Conservation (phyloP, 1,140 invertebrate species). For the Drosophila kanapiae region DNA sequence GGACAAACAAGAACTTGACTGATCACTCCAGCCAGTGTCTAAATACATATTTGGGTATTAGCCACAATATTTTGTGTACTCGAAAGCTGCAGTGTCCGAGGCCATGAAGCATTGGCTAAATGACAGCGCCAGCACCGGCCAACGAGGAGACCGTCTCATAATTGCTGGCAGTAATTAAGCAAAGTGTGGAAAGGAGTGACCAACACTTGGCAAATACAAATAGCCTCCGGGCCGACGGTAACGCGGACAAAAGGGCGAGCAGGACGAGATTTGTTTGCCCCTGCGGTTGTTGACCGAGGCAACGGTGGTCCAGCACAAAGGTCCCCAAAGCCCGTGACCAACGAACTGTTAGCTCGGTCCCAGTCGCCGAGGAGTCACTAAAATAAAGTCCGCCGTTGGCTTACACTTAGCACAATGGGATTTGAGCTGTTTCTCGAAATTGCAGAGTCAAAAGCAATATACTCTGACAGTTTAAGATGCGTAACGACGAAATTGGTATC, state of each 20-base stretch:
- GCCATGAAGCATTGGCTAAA: background rate
- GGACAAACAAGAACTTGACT: constrained; percentile 9
- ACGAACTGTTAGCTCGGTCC: constrained; percentile 26
- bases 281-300: constrained; percentile 19
- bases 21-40: constrained; percentile 3
- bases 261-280: constrained; percentile 22
- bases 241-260: background rate
- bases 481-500: too few species aligned
- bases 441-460: too few species aligned
- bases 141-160: constrained; percentile 18
- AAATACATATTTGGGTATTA: constrained; percentile 1
- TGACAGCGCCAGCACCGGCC: background rate
- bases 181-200: constrained; percentile 23
- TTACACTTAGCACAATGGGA: constrained; percentile 13
- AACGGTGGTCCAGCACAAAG: constrained; percentile 23
- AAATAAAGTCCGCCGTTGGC: constrained; percentile 5
- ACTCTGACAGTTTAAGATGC: too few species aligned
- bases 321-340: constrained; percentile 24
- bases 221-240: constrained; percentile 2
- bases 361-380: constrained; percentile 19
- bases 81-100: background rate
- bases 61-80: constrained; percentile 24
- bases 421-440: background rate
- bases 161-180: constrained; percentile 40
- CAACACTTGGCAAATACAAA: constrained; percentile 29